Evolutionary conservation across 2,888 invertebrate species (phyloP), one percentile per base, ranked within the genome.

Genomic region (Empis livida): DNA sequence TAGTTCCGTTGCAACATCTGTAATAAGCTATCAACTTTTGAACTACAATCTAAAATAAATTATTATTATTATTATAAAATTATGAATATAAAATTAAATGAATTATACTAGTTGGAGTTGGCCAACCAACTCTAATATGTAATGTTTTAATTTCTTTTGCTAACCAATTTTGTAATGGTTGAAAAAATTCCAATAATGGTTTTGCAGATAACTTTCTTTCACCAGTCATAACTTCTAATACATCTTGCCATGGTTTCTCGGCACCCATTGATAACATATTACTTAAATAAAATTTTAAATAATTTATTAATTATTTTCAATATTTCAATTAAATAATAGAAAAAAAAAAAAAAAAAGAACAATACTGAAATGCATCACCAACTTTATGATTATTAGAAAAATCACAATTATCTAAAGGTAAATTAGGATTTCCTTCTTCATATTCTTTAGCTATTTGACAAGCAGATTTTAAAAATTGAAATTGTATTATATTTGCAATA

Each of bases 371-470:
- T 16, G 78, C 74, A 56, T 82, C 79, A 45, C 92, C 92, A 47
- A 91, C 92, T 44, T 78, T 78, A 13, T 75, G 74, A 55, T 82
- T 89, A 57, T 80, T 75, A 65, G 88, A 88, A 58, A 93, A 88
- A 59, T 92, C 91, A 62, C 92, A 93, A 59, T 84, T 78, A 49
- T 91, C 84, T 20, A 93, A 73, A 11, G 85, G 81, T 64, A 82
- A 79, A 0, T 64, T 63, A 2, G 79, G 59, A 51, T 84, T 78
- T 8, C 73, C 72, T 0, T 83, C 81, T 49, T 81, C 82, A 55
- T 86, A 87, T 63, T 91, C 79, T 0, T 83, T 85, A 3, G 91
- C 88, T 55, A 81, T 77, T 54, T 77, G 78, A 61, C 84, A 85
- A 31, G 84, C 72, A 0, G 79, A 75, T 45, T 82, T 76, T 61